Conservation (phyloP, 2,888 invertebrate species). For the Rhopalosiphum nymphaeae region DNA sequence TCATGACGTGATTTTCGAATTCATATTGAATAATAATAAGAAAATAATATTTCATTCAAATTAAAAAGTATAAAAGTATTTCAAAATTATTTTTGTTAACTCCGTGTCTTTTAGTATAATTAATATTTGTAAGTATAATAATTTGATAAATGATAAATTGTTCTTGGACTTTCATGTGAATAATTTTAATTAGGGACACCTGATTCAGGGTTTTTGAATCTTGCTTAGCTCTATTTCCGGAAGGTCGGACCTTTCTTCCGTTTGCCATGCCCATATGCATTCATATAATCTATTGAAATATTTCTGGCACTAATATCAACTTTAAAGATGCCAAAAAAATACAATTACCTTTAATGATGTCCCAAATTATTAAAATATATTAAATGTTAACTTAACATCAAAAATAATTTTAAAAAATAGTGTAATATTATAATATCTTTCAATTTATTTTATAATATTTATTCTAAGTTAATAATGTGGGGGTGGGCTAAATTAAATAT, state of each 20-base stretch:
- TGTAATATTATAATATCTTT: background rate
- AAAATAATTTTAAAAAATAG: background rate
- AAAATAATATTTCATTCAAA: background rate
- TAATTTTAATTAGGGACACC: background rate
- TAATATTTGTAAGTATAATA: background rate
- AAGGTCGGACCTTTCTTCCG: conserved; percentile 61
- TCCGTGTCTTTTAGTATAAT: background rate
- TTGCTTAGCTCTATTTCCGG: conserved; percentile 62
- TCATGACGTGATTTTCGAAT: background rate
- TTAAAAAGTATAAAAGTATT: background rate
- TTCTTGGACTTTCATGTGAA: conserved; percentile 34
- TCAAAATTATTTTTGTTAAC: background rate
- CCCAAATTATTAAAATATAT: conserved; percentile 36
- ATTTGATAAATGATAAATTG: background rate
- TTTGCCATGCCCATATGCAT: conserved; percentile 33
- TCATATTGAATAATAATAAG: background rate
- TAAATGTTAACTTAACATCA: background rate
- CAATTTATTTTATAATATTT: background rate
- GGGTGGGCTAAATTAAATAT: background rate
- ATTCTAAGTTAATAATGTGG: background rate
- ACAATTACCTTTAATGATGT: conserved; percentile 39
- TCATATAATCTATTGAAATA: conserved; percentile 47
- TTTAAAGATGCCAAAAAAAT: conserved; percentile 42
- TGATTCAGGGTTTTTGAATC: conserved; percentile 45
- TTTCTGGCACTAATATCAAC: conserved; percentile 57